A percentile compares a stretch with the other conserved stretches of the same genome.
Conservation (phyloP, 2,113 vertebrate species). For the Pao palembangensis region DNA sequence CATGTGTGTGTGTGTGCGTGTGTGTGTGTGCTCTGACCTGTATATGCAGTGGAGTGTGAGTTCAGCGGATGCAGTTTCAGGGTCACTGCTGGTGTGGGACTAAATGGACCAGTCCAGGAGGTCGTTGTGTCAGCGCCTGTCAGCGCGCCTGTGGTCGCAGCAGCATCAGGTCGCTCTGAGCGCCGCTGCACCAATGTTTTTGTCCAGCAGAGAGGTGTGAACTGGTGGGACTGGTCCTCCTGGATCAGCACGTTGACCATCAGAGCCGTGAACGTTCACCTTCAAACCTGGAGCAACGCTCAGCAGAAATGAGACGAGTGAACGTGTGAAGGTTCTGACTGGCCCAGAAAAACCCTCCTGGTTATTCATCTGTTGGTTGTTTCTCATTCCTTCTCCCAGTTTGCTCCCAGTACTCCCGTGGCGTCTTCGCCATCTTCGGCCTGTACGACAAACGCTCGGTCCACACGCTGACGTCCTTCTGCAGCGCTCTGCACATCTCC, state of each 20-base stretch:
- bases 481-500: slow-evolving; percentile 98
- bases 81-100: slow-evolving; percentile 66
- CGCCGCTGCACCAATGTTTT: neutral
- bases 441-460: slow-evolving; percentile 98
- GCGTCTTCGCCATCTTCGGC: slow-evolving; percentile 99
- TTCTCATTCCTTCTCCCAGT: slow-evolving; percentile 71
- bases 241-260: too few relatives aligned
- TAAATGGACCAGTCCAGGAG: slow-evolving; percentile 68
- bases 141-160: slow-evolving; percentile 50
- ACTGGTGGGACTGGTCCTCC: too few relatives aligned
- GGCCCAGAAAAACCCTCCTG: too few relatives aligned
- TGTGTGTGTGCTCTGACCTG: slow-evolving; percentile 64
- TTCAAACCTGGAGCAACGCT: too few relatives aligned
- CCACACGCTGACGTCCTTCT: slow-evolving; percentile 98
- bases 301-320: too few relatives aligned
- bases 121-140: slow-evolving; percentile 41
- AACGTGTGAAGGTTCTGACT: too few relatives aligned
- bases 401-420: slow-evolving; percentile 98
- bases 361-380: neutral
- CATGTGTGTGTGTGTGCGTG: slow-evolving; percentile 40
- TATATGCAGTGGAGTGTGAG: slow-evolving; percentile 72
- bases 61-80: slow-evolving; percentile 68
- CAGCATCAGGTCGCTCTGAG: slow-evolving; percentile 35
- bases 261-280: too few relatives aligned
- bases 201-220: too few relatives aligned